Conservation (phyloP, 2,113 vertebrate genomes). For the Plestiodon gilberti region DNA sequence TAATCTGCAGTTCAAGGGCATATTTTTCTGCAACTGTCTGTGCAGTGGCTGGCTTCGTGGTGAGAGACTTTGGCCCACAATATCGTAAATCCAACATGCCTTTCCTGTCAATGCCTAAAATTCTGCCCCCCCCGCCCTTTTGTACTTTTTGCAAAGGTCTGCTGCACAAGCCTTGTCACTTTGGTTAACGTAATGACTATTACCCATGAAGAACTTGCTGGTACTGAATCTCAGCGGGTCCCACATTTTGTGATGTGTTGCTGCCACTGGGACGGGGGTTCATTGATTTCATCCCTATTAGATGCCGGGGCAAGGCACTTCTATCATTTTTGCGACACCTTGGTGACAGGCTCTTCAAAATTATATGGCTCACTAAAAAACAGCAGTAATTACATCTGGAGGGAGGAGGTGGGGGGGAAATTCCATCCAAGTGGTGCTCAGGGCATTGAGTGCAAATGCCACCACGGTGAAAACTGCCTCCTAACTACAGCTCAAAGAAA, state of each 20-base stretch:
- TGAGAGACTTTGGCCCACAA: background rate
- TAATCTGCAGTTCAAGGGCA: background rate
- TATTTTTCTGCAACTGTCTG: background rate
- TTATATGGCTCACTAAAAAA: slow-evolving; percentile 59
- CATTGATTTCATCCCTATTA: slow-evolving; percentile 54
- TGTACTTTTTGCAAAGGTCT: background rate
- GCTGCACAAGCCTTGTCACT: slow-evolving; percentile 3
- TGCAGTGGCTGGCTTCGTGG: background rate
- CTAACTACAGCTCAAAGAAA: slow-evolving; percentile 17
- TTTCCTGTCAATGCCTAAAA: background rate
- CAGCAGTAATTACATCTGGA: slow-evolving; percentile 45
- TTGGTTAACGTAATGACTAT: background rate
- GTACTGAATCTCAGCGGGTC: fast-evolving
- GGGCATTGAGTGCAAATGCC: slow-evolving; percentile 27
- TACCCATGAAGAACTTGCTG: background rate
- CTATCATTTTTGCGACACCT: slow-evolving; percentile 41
- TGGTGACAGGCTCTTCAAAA: slow-evolving; percentile 53
- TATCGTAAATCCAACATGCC: background rate
- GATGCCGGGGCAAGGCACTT: slow-evolving; percentile 44
- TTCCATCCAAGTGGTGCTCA: slow-evolving; percentile 6
- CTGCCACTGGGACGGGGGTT: background rate
- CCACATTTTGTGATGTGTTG: slow-evolving; percentile 18
- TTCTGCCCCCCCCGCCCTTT: background rate
- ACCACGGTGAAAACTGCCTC: background rate
- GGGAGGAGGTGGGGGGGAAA: slow-evolving; percentile 29